These are phyloP conservation scores for Montipora sp. DNA, from an alignment of 64 coral and sea anemone species.

Conservation along the genomic window DNA sequence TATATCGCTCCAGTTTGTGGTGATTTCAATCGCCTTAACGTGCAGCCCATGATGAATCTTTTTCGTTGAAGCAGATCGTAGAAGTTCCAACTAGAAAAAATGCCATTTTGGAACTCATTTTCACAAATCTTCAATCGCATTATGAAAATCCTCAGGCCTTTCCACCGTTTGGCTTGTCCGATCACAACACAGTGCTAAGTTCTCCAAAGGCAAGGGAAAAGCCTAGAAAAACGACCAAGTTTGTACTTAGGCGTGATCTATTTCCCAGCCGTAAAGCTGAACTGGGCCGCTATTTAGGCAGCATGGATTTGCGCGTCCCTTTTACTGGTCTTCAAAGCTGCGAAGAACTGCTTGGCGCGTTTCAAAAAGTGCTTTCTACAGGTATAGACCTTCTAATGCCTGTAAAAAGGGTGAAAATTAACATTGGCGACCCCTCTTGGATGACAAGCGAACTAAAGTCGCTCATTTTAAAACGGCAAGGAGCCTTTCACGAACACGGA, in stretches of 20 bases:
- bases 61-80: no score
- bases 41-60: no score
- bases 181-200: constrained; percentile 20
- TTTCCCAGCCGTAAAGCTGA: constrained; percentile 28
- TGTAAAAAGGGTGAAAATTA: constrained; percentile 20
- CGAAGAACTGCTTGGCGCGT: constrained; percentile 23
- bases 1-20: no score
- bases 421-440: constrained; percentile 41
- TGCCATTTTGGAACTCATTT: not conserved
- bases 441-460: not conserved
- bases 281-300: constrained; percentile 47
- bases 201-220: constrained; percentile 24
- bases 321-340: constrained; percentile 46
- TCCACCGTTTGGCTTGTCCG: not conserved
- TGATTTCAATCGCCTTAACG: no score
- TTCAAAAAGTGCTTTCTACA: constrained; percentile 44
- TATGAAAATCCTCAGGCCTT: not conserved
- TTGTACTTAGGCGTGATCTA: constrained; percentile 37
- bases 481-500: no score
- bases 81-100: constrained; percentile 29
- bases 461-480: no score
- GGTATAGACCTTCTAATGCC: constrained; percentile 30
- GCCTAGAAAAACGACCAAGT: not conserved
- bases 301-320: constrained; percentile 12
- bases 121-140: constrained; percentile 13